These are phyloP conservation scores for Thereva unica DNA, from an alignment of 2,888 invertebrate species.

Conservation along the genomic window DNA sequence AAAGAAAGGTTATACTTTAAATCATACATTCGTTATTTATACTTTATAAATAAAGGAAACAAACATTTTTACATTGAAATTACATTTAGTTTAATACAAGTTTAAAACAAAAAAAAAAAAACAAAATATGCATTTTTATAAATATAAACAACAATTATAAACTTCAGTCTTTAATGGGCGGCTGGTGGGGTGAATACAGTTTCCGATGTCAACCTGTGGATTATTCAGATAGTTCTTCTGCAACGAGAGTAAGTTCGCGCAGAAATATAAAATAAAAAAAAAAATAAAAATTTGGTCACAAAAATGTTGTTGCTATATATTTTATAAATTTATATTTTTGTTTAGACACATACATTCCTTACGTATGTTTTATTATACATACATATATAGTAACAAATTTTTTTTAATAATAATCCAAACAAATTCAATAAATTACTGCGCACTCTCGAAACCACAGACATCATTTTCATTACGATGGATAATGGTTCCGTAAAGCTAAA, in stretches of 20 bases:
- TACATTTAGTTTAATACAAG: constrained; percentile 12
- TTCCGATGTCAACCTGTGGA: constrained; percentile 90
- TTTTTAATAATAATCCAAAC: background rate
- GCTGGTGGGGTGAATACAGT: constrained; percentile 90
- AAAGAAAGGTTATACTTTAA: background rate
- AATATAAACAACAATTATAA: constrained; percentile 43
- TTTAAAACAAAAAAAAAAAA: constrained; percentile 39
- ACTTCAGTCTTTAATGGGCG: constrained; percentile 81
- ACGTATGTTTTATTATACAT: background rate
- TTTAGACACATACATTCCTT: background rate
- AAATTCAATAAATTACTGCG: constrained; percentile 30
- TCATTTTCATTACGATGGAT: too few relatives aligned
- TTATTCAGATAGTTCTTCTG: constrained; percentile 77
- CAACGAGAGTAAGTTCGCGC: constrained; percentile 76
- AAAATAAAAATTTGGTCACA: constrained; percentile 5
- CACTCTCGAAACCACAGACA: constrained; percentile 39
- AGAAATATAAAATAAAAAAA: constrained; percentile 13
- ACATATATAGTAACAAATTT: background rate
- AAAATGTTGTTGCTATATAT: constrained; percentile 5
- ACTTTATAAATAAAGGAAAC: background rate
- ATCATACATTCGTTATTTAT: background rate
- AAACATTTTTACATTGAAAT: background rate
- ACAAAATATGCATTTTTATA: constrained; percentile 49
- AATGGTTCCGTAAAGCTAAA: too few relatives aligned
- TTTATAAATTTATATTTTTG: background rate